Evolutionary conservation across 1,140 invertebrate genomes (phyloP).

Genomic region (Monomorium pharaonis): DNA sequence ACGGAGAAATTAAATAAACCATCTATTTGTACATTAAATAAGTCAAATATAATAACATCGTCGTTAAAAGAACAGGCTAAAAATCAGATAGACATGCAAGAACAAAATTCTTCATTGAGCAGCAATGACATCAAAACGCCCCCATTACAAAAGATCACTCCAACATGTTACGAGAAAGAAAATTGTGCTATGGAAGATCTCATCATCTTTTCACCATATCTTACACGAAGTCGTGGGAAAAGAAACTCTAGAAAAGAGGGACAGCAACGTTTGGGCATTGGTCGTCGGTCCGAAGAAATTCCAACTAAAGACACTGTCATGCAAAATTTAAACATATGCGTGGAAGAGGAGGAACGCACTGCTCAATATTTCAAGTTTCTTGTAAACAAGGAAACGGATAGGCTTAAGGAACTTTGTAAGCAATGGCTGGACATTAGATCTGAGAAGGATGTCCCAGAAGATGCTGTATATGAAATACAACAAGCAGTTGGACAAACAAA

Average conservation of each 20-base stretch:
- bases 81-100: neutral
- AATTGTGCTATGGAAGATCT: constrained; percentile 42
- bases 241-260: constrained; percentile 81
- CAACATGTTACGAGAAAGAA: neutral
- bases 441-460: constrained; percentile 78
- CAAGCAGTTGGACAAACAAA: constrained; percentile 89
- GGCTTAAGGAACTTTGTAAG: constrained; percentile 82
- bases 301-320: constrained; percentile 81
- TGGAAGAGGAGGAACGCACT: constrained; percentile 83
- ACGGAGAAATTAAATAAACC: neutral
- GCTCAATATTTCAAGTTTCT: constrained; percentile 86
- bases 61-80: neutral
- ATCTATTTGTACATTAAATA: neutral
- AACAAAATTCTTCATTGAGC: neutral
- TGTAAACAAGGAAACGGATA: constrained; percentile 83
- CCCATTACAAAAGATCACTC: neutral
- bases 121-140: neutral
- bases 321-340: constrained; percentile 79
- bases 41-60: neutral
- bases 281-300: constrained; percentile 61
- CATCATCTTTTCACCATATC: constrained; percentile 76
- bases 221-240: constrained; percentile 83
- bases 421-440: constrained; percentile 82
- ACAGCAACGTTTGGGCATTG: constrained; percentile 77
- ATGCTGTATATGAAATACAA: constrained; percentile 87